Conservation (phyloP, 2,797 vertebrate genomes). For the Odontamblyopus rebecca region DNA sequence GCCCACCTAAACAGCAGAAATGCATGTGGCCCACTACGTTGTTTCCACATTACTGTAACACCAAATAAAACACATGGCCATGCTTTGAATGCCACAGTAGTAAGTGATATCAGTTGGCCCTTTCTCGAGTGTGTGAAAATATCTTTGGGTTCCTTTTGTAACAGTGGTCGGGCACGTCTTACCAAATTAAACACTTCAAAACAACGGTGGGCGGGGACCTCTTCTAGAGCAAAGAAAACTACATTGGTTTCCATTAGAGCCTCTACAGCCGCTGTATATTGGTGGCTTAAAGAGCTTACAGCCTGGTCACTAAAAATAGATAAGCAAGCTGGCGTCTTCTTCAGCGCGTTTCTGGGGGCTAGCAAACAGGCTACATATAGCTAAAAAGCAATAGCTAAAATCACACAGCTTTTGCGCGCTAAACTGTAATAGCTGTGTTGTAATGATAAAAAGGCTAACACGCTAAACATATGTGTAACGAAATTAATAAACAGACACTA, state of each 20-base stretch:
- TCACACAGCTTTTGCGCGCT: constrained; percentile 4
- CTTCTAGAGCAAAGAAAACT: constrained; percentile 1
- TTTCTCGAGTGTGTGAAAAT: not conserved
- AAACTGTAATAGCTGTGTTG: constrained; percentile 1
- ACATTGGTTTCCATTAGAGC: constrained; percentile 17
- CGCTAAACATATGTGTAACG: not conserved
- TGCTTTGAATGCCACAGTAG: not conserved
- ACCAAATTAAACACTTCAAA: constrained; percentile 14
- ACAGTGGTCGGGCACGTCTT: constrained; percentile 36
- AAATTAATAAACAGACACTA: not conserved
- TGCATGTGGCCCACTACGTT: not conserved
- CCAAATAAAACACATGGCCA: not conserved
- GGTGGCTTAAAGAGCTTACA: constrained; percentile 58
- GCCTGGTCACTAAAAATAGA: constrained; percentile 63
- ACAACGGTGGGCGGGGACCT: constrained; percentile 17
- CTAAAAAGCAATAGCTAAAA: constrained; percentile 18
- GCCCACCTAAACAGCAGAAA: not conserved
- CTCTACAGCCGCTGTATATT: constrained; percentile 10
- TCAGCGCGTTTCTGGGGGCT: constrained; percentile 31
- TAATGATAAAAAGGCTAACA: not conserved
- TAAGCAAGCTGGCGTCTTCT: constrained; percentile 54
- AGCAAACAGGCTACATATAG: constrained; percentile 26
- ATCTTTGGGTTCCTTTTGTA: not conserved
- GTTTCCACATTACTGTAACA: not conserved
- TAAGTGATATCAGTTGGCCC: not conserved